phyloP scores from a whole-genome alignment of 92 coral and sea anemone species.

The Parazoanthus darwini region DNA sequence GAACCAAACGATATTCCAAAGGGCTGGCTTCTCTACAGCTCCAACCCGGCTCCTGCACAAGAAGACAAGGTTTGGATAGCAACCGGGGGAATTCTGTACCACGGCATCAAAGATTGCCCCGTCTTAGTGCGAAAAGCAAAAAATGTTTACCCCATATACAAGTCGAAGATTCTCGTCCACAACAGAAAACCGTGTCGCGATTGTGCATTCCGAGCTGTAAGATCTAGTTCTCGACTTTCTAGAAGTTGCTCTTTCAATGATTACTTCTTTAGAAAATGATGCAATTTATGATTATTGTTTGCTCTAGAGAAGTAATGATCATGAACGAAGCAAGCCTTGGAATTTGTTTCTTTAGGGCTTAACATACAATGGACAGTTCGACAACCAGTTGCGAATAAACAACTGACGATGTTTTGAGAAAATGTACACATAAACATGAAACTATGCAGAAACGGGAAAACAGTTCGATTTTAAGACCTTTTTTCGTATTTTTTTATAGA shows the following conservation, averaged over 20 bases:
- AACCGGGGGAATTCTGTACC: slow-evolving; percentile 26
- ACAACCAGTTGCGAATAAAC: too few species aligned
- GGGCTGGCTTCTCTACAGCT: slow-evolving; percentile 33
- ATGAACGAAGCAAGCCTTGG: neutral
- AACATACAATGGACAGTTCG: too few species aligned
- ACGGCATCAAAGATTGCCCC: slow-evolving; percentile 28
- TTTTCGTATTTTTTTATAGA: too few species aligned
- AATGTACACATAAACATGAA: too few species aligned
- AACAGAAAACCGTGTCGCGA: slow-evolving; percentile 38
- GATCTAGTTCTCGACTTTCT: slow-evolving; percentile 9
- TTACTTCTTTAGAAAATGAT: slow-evolving; percentile 12
- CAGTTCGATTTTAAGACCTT: too few species aligned
- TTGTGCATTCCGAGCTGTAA: slow-evolving; percentile 5
- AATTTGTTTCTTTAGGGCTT: neutral
- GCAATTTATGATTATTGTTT: neutral
- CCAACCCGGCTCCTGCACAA: neutral
- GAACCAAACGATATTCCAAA: slow-evolving; percentile 36
- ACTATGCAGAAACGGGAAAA: too few species aligned
- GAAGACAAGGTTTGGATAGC: slow-evolving; percentile 46
- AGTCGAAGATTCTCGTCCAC: slow-evolving; percentile 32
- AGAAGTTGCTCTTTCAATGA: slow-evolving; percentile 36
- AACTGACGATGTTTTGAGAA: too few species aligned
- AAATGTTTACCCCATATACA: slow-evolving; percentile 35
- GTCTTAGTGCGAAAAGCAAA: slow-evolving; percentile 24
- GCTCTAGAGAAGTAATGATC: neutral